Percentiles rank a stretch among this genome's conserved stretches.
Conservation (phyloP, 2,113 vertebrate species). For the Oplegnathus fasciatus region DNA sequence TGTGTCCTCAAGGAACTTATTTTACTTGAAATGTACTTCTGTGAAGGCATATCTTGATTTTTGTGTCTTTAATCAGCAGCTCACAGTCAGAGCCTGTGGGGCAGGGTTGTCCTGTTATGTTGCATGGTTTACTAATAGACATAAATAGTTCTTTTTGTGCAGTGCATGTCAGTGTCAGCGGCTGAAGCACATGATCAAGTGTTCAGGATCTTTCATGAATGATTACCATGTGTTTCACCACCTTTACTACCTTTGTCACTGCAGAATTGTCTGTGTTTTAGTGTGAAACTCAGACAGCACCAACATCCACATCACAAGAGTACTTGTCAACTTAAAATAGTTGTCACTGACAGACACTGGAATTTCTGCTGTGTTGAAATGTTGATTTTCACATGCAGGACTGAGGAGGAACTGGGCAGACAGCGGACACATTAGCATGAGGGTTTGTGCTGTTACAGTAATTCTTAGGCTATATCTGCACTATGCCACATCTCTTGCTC, state of each 20-base stretch:
- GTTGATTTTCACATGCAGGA: slow-evolving; percentile 22
- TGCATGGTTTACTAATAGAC: slow-evolving; percentile 2
- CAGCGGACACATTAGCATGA: not conserved
- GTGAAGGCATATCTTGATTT: not conserved
- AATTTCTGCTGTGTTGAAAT: slow-evolving; percentile 58
- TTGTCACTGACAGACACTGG: slow-evolving; percentile 20
- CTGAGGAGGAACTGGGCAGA: slow-evolving; percentile 25
- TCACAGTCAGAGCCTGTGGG: not conserved
- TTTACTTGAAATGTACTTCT: not conserved
- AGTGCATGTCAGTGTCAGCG: slow-evolving; percentile 1
- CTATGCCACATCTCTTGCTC: not conserved
- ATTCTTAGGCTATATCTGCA: not conserved
- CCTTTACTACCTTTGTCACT: not conserved
- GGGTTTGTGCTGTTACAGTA: slow-evolving; percentile 5
- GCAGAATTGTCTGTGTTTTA: not conserved
- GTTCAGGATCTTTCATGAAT: not conserved
- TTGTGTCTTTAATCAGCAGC: not conserved
- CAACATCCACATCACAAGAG: not conserved
- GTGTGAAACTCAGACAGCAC: not conserved
- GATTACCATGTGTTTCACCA: slow-evolving; percentile 4
- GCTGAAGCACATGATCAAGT: not conserved
- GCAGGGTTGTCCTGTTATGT: not conserved
- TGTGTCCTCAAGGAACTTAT: not conserved
- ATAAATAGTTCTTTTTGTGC: slow-evolving; percentile 18
- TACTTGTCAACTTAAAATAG: slow-evolving; percentile 13